A percentile compares a stretch with the other conserved stretches of the same genome.
Conservation (phyloP, 2,113 vertebrate species). For the Amblyopsis rosae region DNA sequence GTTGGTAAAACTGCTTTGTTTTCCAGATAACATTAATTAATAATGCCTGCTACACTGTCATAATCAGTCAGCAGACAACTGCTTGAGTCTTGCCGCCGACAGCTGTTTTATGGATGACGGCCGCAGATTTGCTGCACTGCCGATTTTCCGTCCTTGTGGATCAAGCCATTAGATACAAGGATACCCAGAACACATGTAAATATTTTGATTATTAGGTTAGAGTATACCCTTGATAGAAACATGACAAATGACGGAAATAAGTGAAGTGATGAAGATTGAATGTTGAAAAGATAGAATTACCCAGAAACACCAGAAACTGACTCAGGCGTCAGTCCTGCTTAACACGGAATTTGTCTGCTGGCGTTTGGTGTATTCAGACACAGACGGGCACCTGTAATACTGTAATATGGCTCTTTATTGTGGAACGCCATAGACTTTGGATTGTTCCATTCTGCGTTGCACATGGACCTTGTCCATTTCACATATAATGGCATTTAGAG, state of each 20-base stretch:
- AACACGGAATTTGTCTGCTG: constrained; percentile 17
- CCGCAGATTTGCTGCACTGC: constrained; percentile 44
- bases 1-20: constrained; percentile 25
- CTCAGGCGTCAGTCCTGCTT: constrained; percentile 17
- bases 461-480: constrained; percentile 53
- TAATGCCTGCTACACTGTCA: constrained; percentile 38
- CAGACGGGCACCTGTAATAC: constrained; percentile 38
- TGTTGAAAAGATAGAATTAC: constrained; percentile 22
- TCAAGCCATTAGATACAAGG: constrained; percentile 41
- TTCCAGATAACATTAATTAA: constrained; percentile 42
- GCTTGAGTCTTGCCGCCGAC: constrained; percentile 37
- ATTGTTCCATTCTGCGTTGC: constrained; percentile 37
- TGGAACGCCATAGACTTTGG: constrained; percentile 38
- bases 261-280: constrained; percentile 31
- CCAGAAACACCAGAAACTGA: background rate
- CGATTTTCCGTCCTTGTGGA: constrained; percentile 53
- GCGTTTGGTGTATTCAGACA: constrained; percentile 14
- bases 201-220: constrained; percentile 24
- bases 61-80: constrained; percentile 27
- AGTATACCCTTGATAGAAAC: constrained; percentile 3
- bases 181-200: constrained; percentile 34
- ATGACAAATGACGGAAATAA: constrained; percentile 22
- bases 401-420: constrained; percentile 43
- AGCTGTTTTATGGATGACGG: constrained; percentile 44
- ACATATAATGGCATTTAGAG: constrained; percentile 62